These are phyloP conservation scores for Holothuria leucospilota DNA, from an alignment of 53 echinoderm and acorn worm genomes.

Conservation along the genomic window DNA sequence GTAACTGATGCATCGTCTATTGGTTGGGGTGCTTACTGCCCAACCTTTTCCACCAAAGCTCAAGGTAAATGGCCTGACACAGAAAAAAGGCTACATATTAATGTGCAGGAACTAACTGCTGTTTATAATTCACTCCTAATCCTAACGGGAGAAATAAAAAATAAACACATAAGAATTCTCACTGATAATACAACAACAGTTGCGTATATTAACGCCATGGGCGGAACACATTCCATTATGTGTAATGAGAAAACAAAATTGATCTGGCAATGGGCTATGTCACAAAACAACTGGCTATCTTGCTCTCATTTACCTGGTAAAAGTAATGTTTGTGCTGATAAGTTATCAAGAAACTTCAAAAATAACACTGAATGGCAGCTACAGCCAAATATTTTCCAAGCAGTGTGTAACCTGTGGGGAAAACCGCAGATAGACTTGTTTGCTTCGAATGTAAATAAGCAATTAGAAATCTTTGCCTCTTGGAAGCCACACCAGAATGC, in stretches of 20 bases:
- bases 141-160: not conserved
- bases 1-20: constrained; percentile 37
- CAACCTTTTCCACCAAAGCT: no score
- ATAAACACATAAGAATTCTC: no score
- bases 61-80: no score
- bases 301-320: constrained; percentile 26
- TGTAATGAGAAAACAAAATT: constrained; percentile 25
- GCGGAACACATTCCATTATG: constrained; percentile 14
- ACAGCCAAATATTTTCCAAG: no score
- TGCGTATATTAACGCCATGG: no score
- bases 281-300: not conserved
- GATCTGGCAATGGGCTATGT: constrained; percentile 32
- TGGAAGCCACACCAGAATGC: no score
- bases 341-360: no score
- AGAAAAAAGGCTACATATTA: not conserved
- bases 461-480: constrained; percentile 16
- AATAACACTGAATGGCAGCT: no score
- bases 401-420: constrained; percentile 34
- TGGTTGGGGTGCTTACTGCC: no score
- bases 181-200: constrained; percentile 39
- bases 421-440: constrained; percentile 20
- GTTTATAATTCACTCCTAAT: constrained; percentile 33
- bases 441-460: constrained; percentile 28
- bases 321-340: constrained; percentile 18
- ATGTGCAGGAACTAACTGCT: constrained; percentile 28